Conservation (phyloP, 2,888 invertebrate genomes). For the Crepidodera aurea region DNA sequence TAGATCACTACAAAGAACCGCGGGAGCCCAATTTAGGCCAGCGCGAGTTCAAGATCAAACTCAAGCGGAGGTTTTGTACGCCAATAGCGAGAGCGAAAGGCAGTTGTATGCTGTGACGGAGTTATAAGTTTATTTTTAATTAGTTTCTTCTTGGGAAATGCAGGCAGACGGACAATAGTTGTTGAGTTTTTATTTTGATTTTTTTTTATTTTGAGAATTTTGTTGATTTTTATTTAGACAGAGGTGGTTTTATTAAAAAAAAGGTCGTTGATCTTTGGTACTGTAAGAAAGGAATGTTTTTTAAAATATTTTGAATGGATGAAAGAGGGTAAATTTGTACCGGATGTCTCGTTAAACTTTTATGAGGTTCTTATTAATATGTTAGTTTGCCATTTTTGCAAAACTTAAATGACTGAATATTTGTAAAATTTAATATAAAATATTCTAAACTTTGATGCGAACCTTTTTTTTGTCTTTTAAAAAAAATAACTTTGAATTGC, state of each 20-base stretch:
- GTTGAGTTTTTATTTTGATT: slow-evolving; percentile 36
- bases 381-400: no score
- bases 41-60: slow-evolving; percentile 60
- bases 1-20: slow-evolving; percentile 62
- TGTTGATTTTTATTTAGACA: slow-evolving; percentile 28
- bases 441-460: no score
- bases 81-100: slow-evolving; percentile 62
- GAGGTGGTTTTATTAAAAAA: slow-evolving; percentile 11
- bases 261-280: neutral
- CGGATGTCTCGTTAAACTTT: neutral
- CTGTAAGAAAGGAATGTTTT: neutral
- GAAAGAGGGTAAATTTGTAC: neutral
- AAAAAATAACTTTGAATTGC: no score
- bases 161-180: slow-evolving; percentile 56
- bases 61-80: slow-evolving; percentile 58
- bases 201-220: slow-evolving; percentile 17
- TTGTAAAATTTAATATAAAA: no score
- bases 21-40: slow-evolving; percentile 56
- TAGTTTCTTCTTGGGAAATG: slow-evolving; percentile 58
- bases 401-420: no score
- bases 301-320: neutral
- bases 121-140: slow-evolving; percentile 62
- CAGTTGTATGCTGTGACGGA: slow-evolving; percentile 78
- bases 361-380: no score
- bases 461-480: no score